Evolutionary conservation across 2,888 invertebrate species (phyloP).

Genomic region (Melanotus villosus): DNA sequence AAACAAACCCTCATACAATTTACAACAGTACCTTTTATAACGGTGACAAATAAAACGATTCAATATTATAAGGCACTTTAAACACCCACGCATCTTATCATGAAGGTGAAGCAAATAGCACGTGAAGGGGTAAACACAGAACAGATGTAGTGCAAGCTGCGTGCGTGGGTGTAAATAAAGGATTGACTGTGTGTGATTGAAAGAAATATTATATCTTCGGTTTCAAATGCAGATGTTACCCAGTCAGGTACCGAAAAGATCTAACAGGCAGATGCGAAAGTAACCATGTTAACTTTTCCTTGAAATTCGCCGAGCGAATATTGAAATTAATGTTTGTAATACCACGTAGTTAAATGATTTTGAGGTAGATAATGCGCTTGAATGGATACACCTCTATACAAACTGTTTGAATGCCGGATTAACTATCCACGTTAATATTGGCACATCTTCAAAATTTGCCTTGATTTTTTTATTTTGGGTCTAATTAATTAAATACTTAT

Average conservation of each 20-base stretch:
- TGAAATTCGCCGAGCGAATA: slow-evolving; percentile 3
- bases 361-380: not conserved
- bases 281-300: slow-evolving; percentile 25
- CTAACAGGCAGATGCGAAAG: slow-evolving; percentile 46
- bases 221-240: slow-evolving; percentile 60
- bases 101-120: slow-evolving; percentile 41
- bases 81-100: slow-evolving; percentile 49
- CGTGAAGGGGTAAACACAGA: slow-evolving; percentile 46
- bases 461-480: too few relatives aligned
- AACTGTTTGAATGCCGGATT: too few relatives aligned
- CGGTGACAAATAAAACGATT: not conserved
- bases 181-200: slow-evolving; percentile 52
- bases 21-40: too few relatives aligned
- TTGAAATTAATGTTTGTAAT: not conserved
- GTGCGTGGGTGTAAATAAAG: slow-evolving; percentile 49
- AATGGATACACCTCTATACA: too few relatives aligned
- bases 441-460: too few relatives aligned
- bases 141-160: slow-evolving; percentile 48
- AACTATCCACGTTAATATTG: too few relatives aligned
- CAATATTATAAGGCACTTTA: not conserved
- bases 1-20: too few relatives aligned
- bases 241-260: slow-evolving; percentile 56
- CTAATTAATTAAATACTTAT: too few relatives aligned
- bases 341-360: not conserved
- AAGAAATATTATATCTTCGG: slow-evolving; percentile 61